Evolutionary conservation across 2,113 vertebrate genomes (phyloP).

Genomic region (Orientallactaga bullata): DNA sequence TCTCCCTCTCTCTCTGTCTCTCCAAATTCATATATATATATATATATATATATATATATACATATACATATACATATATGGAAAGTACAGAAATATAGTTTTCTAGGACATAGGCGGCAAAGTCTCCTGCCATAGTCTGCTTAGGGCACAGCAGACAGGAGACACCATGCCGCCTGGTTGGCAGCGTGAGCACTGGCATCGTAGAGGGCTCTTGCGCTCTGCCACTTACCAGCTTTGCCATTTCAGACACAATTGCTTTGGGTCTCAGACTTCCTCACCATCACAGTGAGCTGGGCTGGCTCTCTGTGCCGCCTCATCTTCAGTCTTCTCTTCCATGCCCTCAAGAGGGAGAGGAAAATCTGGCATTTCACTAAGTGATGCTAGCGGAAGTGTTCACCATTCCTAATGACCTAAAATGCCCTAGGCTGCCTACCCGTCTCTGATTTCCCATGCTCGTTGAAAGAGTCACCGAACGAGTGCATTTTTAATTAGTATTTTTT

Average conservation of each 20-base stretch:
- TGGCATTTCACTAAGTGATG: constrained; percentile 62
- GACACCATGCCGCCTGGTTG: background rate
- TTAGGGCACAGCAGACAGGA: background rate
- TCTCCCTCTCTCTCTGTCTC: no score
- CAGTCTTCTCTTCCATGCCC: background rate
- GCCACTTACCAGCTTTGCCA: background rate
- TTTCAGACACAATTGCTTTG: background rate
- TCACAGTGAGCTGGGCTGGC: background rate
- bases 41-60: no score
- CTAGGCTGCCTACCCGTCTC: background rate
- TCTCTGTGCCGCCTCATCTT: background rate
- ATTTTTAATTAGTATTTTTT: constrained; percentile 88
- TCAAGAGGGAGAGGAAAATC: constrained; percentile 61
- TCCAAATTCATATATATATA: no score
- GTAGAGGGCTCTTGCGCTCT: background rate
- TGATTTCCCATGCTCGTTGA: constrained; percentile 75
- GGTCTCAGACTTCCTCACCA: background rate
- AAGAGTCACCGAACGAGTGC: constrained; percentile 72
- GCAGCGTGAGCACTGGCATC: background rate
- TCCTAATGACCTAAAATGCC: background rate
- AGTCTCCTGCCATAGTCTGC: background rate
- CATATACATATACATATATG: no score
- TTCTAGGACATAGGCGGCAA: background rate
- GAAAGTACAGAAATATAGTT: background rate
- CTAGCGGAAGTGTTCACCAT: background rate